Evolutionary conservation across 2,113 vertebrate species (phyloP).

Genomic region (Scatophagus argus): DNA sequence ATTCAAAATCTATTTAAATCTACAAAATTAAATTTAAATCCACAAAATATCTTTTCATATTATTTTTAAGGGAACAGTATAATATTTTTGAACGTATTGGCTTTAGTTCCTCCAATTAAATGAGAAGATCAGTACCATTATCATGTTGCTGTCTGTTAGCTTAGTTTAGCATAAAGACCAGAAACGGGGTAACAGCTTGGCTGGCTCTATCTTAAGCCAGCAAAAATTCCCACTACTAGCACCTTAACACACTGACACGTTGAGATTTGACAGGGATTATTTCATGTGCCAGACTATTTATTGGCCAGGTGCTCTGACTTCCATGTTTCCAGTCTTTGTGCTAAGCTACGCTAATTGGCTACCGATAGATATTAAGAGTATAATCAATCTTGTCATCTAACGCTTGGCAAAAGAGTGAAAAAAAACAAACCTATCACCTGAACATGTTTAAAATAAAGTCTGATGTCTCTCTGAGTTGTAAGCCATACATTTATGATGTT

Average conservation of each 20-base stretch:
- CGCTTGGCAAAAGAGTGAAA: background rate
- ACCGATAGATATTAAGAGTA: too few relatives aligned
- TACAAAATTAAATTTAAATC: background rate
- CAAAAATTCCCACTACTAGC: background rate
- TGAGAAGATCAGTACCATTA: background rate
- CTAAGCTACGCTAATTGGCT: too few relatives aligned
- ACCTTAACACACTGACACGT: background rate
- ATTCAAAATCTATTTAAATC: background rate
- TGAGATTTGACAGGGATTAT: background rate
- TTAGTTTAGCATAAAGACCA: background rate
- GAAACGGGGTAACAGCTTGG: background rate
- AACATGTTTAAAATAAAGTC: background rate
- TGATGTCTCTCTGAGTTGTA: background rate
- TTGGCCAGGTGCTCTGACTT: background rate
- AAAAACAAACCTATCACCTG: background rate
- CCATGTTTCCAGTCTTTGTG: background rate
- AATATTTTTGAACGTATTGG: background rate
- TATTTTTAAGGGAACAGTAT: background rate
- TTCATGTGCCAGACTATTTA: background rate
- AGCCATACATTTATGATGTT: constrained; percentile 10
- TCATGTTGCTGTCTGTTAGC: background rate
- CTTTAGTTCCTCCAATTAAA: background rate
- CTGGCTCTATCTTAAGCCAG: background rate
- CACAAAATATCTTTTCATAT: background rate
- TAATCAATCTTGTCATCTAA: background rate